A percentile compares a stretch with the other conserved stretches of the same genome.
phyloP scores from a whole-genome alignment of 2,888 invertebrate species.

The Oscheius sp. region DNA sequence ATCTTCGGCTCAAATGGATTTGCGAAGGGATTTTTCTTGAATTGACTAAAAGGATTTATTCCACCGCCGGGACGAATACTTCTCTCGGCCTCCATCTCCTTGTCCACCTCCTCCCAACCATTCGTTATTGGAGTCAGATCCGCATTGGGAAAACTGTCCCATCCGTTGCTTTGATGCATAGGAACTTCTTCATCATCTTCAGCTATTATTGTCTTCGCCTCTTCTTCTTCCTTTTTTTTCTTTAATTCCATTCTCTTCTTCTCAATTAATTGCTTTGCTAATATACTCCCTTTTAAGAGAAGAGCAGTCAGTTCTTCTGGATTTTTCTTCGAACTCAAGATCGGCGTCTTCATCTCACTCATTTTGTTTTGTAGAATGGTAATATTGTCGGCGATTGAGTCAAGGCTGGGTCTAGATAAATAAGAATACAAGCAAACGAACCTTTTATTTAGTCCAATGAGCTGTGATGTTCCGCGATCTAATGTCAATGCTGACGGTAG shows the following conservation, averaged over 20 bases:
- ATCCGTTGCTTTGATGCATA: background rate
- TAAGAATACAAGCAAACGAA: too few species aligned
- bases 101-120: constrained; percentile 10
- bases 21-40: background rate
- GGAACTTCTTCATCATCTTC: background rate
- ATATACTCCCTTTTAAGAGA: too few species aligned
- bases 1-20: too few species aligned
- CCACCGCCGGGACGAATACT: background rate
- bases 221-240: background rate
- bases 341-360: too few species aligned
- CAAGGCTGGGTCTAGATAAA: too few species aligned
- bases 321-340: too few species aligned
- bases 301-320: too few species aligned
- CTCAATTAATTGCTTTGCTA: background rate
- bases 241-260: background rate
- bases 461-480: too few species aligned
- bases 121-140: background rate
- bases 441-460: too few species aligned
- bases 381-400: too few species aligned
- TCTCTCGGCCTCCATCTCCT: background rate
- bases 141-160: background rate
- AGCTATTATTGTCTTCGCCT: background rate
- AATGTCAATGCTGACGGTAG: too few species aligned
- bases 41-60: background rate
- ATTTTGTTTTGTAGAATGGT: too few species aligned